phyloP scores from a whole-genome alignment of 2,113 vertebrate genomes.

The Ceyx melanurus region DNA sequence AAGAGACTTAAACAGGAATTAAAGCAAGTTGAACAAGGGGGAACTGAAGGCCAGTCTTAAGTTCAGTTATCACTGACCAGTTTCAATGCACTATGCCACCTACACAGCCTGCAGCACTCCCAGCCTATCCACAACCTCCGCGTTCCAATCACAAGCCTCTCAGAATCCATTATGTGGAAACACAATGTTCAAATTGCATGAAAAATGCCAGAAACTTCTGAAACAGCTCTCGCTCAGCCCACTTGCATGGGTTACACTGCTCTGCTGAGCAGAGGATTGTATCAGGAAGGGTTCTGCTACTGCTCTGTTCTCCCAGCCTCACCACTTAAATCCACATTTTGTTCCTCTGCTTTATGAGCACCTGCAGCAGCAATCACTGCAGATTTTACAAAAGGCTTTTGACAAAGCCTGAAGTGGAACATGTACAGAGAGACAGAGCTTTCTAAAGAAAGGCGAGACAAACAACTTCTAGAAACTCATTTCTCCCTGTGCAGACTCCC shows the following conservation, averaged over 20 bases:
- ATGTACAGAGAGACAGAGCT: background rate
- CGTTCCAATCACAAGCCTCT: background rate
- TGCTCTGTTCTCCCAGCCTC: background rate
- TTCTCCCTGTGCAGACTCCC: background rate
- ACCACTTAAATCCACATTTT: background rate
- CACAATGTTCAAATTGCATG: accelerated
- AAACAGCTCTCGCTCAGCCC: accelerated
- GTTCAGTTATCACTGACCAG: background rate
- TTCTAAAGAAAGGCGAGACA: background rate
- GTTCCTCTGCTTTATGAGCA: background rate
- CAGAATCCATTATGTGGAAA: background rate
- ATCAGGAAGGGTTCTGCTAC: background rate
- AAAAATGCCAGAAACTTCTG: background rate
- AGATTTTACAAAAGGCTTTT: background rate
- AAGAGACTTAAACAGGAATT: background rate
- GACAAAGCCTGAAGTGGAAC: background rate
- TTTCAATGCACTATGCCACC: background rate
- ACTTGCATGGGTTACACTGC: accelerated
- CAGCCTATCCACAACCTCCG: background rate
- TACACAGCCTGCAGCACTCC: background rate
- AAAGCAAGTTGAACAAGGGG: background rate
- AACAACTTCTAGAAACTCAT: background rate
- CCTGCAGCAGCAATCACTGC: background rate
- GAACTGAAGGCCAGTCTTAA: background rate
- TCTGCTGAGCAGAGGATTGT: background rate